Evolutionary conservation across 2,888 invertebrate genomes (phyloP).

Genomic region (Rhodophaea formosa): DNA sequence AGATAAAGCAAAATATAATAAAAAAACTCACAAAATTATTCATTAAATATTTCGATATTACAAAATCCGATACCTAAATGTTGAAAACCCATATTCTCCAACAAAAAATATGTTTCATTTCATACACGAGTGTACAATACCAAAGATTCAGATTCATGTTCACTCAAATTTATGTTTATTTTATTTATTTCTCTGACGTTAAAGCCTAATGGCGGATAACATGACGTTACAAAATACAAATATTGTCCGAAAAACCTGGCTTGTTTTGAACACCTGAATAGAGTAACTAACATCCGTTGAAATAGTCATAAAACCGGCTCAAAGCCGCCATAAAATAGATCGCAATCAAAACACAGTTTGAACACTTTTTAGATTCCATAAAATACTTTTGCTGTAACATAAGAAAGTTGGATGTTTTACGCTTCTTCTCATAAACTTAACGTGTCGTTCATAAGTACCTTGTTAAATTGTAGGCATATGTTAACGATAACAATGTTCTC

Average conservation of each 20-base stretch:
- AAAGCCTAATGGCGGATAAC: too few species aligned
- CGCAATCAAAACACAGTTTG: conserved; percentile 44
- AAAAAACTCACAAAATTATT: too few species aligned
- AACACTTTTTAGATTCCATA: conserved; percentile 43
- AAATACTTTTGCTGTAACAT: conserved; percentile 43
- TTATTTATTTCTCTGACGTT: too few species aligned
- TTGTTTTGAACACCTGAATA: conserved; percentile 27
- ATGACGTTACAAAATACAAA: not conserved
- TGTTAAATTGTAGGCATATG: conserved; percentile 17
- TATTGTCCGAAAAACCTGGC: not conserved
- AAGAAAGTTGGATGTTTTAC: conserved; percentile 21
- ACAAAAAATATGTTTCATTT: too few species aligned
- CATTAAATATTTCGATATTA: too few species aligned
- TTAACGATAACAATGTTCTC: conserved; percentile 1
- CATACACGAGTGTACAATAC: too few species aligned
- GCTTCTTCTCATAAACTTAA: conserved; percentile 30
- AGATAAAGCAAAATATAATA: too few species aligned
- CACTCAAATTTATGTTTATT: too few species aligned
- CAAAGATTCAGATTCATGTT: too few species aligned
- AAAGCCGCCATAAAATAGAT: conserved; percentile 39
- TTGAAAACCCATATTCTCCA: too few species aligned
- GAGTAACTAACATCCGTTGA: conserved; percentile 35
- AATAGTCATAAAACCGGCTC: conserved; percentile 39
- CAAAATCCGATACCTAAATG: too few species aligned
- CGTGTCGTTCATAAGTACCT: conserved; percentile 29